Percentiles rank a stretch among this genome's conserved stretches.
Conservation (phyloP, 2,888 invertebrate species). For the Protodeltote pygarga region DNA sequence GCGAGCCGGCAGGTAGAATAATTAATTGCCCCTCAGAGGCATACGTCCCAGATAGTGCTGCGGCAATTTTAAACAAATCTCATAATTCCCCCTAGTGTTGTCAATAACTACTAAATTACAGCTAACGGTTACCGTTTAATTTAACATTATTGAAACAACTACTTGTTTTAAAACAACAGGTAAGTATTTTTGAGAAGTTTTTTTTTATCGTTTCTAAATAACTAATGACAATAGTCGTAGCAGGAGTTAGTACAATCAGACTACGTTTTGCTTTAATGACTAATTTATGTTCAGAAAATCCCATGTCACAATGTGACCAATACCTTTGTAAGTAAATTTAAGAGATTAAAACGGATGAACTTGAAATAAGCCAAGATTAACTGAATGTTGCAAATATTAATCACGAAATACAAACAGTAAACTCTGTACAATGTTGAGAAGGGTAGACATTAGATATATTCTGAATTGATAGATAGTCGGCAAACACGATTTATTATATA, state of each 20-base stretch:
- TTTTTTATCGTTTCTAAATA: no score
- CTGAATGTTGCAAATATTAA: conserved; percentile 44
- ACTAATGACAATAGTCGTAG: no score
- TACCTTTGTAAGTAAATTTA: conserved; percentile 7
- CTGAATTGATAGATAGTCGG: conserved; percentile 41
- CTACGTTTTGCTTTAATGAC: no score
- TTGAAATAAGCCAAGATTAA: conserved; percentile 38
- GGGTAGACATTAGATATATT: conserved; percentile 42
- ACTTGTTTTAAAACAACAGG: no score
- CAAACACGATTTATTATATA: conserved; percentile 35
- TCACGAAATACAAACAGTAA: conserved; percentile 41
- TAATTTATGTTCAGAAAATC: conserved; percentile 16
- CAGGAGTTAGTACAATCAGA: no score
- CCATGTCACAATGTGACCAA: neutral
- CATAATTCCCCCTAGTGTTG: conserved; percentile 17
- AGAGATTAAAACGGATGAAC: conserved; percentile 22
- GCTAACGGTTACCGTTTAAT: neutral
- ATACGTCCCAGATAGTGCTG: conserved; percentile 48
- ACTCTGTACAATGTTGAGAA: conserved; percentile 28
- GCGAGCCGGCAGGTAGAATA: conserved; percentile 64
- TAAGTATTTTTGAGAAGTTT: no score
- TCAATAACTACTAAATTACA: conserved; percentile 17
- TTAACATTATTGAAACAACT: neutral
- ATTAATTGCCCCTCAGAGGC: conserved; percentile 63
- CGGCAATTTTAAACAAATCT: conserved; percentile 45